Base-by-base conservation (phyloP, 1,140 invertebrate species). In the Arion vulgaris region DNA sequence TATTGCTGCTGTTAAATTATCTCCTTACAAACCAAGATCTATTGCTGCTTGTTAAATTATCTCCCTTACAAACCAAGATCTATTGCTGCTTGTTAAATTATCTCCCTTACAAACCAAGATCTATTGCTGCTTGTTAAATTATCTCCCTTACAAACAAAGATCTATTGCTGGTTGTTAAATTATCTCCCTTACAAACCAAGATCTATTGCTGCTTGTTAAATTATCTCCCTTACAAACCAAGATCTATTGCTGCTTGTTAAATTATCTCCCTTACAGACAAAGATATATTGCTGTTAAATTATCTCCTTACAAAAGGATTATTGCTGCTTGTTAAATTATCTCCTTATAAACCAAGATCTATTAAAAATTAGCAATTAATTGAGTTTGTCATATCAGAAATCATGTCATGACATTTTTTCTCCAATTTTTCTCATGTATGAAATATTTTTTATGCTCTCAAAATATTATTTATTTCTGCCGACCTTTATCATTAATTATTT, bases 391-490 rank as follows among this genome's bases (percentile, higher is more conserved):
- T 66, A 32, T 32, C n/a, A 66, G 17, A 66, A 32, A 15, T 32
- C 62, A 66, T 66, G 28, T 66, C 51, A 57, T 57, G 26, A 57
- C 15, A 26, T 57, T 17, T 57, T 57, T 57, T 26, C n/a, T n/a
- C 19, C 2, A 66, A 7, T 2, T 1, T 32, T 13, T 28, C 28
- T 66, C 62, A 17, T 66, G 19, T 23, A 66, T 66, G 9, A 32
- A 66, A 32, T 66, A 28, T 2, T 57, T 57, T 23, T 2, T 15
- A 45, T 57, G 53, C 17, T 57, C 17, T 57, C 53, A 57, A 57
- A 57, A 57, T 23, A 57, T 71, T 71, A 38, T 71, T 71, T 71
- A 71, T 71, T 28, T 71, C 17, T 71, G 34, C 9, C 7, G 34
- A 38, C 68, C 34, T 71, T 68, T 34, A 19, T 9, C 26, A 71